phyloP scores from a whole-genome alignment of 2,888 invertebrate species.

The Napeogenes sylphis region DNA sequence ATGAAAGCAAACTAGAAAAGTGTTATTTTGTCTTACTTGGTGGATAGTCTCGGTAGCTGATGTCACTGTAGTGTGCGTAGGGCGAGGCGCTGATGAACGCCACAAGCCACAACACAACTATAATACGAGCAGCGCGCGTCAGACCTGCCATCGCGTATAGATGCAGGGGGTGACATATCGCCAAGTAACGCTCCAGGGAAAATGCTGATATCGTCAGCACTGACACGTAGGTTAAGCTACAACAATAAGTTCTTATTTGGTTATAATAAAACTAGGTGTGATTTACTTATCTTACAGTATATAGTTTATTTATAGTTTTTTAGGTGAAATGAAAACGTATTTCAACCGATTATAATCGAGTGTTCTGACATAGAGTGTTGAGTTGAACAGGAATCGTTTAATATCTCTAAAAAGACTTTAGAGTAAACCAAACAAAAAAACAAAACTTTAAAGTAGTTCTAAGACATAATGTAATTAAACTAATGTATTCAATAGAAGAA shows the following conservation, averaged over 20 bases:
- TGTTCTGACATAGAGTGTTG: too few species aligned
- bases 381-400: too few species aligned
- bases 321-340: too few species aligned
- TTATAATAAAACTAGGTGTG: background rate
- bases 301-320: background rate
- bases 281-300: too few species aligned
- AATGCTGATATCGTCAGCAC: conserved; percentile 94
- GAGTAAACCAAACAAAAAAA: too few species aligned
- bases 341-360: too few species aligned
- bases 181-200: conserved; percentile 92
- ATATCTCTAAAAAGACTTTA: too few species aligned
- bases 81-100: conserved; percentile 87
- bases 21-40: conserved; percentile 68
- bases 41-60: conserved; percentile 86
- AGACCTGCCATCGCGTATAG: conserved; percentile 88
- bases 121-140: conserved; percentile 87
- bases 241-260: conserved; percentile 36
- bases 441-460: too few species aligned
- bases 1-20: background rate
- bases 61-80: conserved; percentile 84
- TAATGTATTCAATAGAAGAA: too few species aligned
- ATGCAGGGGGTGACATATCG: conserved; percentile 90
- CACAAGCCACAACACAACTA: conserved; percentile 86
- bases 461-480: too few species aligned
- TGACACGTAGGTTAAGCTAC: conserved; percentile 91